Evolutionary conservation across 2,797 vertebrate genomes (phyloP).

Genomic region (Nyctalus aviator): DNA sequence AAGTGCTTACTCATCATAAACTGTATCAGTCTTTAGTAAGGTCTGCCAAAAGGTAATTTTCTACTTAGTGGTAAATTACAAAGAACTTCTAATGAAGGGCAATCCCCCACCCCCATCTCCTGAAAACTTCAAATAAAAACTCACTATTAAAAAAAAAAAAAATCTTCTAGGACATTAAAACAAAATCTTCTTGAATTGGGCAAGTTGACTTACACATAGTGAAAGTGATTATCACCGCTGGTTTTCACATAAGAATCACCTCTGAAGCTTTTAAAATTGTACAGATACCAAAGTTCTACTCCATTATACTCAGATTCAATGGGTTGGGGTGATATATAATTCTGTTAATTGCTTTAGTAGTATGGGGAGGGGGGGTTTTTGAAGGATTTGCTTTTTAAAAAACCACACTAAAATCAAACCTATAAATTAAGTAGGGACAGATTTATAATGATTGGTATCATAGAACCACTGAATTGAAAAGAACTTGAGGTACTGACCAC

Average conservation of each 20-base stretch:
- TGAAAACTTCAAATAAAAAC: background rate
- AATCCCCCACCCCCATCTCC: background rate
- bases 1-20: background rate
- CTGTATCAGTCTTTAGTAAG: background rate
- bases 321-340: background rate
- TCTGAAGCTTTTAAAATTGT: background rate
- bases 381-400: conserved; percentile 4
- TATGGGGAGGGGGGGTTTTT: background rate
- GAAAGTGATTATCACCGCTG: background rate
- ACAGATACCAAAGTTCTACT: background rate
- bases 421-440: conserved; percentile 1
- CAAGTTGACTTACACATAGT: background rate
- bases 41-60: conserved; percentile 48
- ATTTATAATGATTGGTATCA: background rate
- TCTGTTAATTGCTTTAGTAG: background rate
- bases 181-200: background rate
- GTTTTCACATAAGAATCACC: background rate
- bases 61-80: background rate
- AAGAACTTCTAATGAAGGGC: background rate
- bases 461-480: conserved; percentile 11
- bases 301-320: background rate
- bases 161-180: background rate
- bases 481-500: conserved; percentile 33
- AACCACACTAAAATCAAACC: conserved; percentile 7
- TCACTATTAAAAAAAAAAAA: background rate